Evolutionary conservation across 2,888 invertebrate genomes (phyloP).

Genomic region (Meganola albula): DNA sequence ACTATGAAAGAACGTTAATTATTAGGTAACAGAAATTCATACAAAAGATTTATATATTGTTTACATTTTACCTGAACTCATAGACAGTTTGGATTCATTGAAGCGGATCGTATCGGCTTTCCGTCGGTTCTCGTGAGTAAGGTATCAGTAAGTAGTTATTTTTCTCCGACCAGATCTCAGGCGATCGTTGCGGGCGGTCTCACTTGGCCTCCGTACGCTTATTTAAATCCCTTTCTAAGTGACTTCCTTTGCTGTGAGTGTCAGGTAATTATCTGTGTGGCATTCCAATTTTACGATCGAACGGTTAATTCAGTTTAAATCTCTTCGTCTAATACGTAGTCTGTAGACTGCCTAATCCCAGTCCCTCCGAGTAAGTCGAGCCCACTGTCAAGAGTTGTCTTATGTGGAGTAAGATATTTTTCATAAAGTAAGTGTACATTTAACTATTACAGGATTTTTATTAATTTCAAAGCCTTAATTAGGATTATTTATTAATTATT

Average conservation of each 20-base stretch:
- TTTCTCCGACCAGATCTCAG: constrained; percentile 50
- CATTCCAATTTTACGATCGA: constrained; percentile 78
- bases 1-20: too few species aligned
- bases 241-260: constrained; percentile 77
- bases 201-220: constrained; percentile 66
- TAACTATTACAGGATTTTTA: too few species aligned
- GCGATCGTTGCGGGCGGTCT: constrained; percentile 41
- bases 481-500: too few species aligned
- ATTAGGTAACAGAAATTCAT: too few species aligned
- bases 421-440: too few species aligned
- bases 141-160: constrained; percentile 61
- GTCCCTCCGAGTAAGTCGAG: constrained; percentile 53
- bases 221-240: constrained; percentile 73
- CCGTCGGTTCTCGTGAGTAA: constrained; percentile 49
- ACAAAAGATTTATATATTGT: too few species aligned
- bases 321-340: constrained; percentile 72
- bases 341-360: constrained; percentile 68
- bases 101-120: constrained; percentile 55
- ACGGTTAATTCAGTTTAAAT: constrained; percentile 78
- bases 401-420: constrained; percentile 42
- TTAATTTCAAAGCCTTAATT: too few species aligned
- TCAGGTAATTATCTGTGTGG: constrained; percentile 79
- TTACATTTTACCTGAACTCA: constrained; percentile 27
- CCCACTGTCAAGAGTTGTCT: constrained; percentile 34
- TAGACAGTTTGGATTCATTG: constrained; percentile 44